These are phyloP conservation scores for Watsonalla binaria DNA, from an alignment of 2,888 invertebrate species.

Conservation along the genomic window DNA sequence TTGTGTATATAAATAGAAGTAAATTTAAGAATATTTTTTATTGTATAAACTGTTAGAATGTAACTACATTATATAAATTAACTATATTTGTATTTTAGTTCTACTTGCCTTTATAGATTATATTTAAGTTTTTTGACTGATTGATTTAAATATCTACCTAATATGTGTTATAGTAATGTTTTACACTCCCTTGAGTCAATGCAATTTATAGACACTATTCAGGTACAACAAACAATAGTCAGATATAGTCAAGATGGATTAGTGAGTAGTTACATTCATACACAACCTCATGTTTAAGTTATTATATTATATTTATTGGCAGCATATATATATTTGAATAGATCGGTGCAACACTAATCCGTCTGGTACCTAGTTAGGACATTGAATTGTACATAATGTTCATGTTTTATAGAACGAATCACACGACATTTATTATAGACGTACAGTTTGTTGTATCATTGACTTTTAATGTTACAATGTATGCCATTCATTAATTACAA, in stretches of 20 bases:
- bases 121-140: slow-evolving; percentile 67
- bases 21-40: slow-evolving; percentile 28
- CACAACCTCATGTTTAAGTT: slow-evolving; percentile 22
- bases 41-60: slow-evolving; percentile 37
- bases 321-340: slow-evolving; percentile 19
- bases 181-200: slow-evolving; percentile 51
- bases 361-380: slow-evolving; percentile 26
- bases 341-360: slow-evolving; percentile 27
- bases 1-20: slow-evolving; percentile 51
- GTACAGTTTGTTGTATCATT: slow-evolving; percentile 49
- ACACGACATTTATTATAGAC: slow-evolving; percentile 24
- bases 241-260: slow-evolving; percentile 44
- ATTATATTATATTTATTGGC: slow-evolving; percentile 39
- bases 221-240: slow-evolving; percentile 58
- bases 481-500: slow-evolving; percentile 62
- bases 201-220: slow-evolving; percentile 41
- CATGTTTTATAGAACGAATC: slow-evolving; percentile 17
- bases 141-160: slow-evolving; percentile 59
- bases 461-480: slow-evolving; percentile 59
- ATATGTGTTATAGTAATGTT: slow-evolving; percentile 40
- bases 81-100: slow-evolving; percentile 31
- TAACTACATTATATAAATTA: slow-evolving; percentile 23
- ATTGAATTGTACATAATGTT: slow-evolving; percentile 29
- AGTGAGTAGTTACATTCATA: slow-evolving; percentile 21
- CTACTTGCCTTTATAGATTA: slow-evolving; percentile 67